Evolutionary conservation across 1,140 invertebrate genomes (phyloP), one percentile per base, ranked within the genome.

Genomic region (Kradibia gibbosae): DNA sequence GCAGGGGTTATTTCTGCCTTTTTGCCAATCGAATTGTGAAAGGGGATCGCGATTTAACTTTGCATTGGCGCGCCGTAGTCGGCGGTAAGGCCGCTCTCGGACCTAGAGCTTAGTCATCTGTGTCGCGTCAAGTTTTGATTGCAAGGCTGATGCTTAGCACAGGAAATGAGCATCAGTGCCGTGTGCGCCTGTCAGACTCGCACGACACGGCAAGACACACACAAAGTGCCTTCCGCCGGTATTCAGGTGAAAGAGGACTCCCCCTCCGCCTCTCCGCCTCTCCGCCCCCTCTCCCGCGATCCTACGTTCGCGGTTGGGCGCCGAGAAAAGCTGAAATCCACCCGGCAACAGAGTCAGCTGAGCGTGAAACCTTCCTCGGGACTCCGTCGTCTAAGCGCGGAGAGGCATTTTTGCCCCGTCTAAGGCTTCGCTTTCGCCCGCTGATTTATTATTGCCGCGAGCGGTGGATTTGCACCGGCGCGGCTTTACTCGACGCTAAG

Each of bases 141-240:
- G 50, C 50, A 34, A 34, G n/a, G 57, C 57, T 62, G 25, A 34
- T 22, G 42, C 48, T 71, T 71, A 48, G 67, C 39, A 48, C 67
- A 25, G 67, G 67, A 71, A 71, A 39, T 17, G 67, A 28, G 36
- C 31, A n/a, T 13, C 10, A 39, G 62, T 11, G n/a, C 20, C 22
- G 39, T 22, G 17, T 5, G 42, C 67, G 22, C 3, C 28, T 31
- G 31, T 39, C 20, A 42, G 7, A 25, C 42, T n/a, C 70, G 8
- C 70, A 22, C 70, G 70, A 48, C 70, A 72, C n/a, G n/a, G n/a
- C n/a, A n/a, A n/a, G n/a, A n/a, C n/a, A n/a, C n/a, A n/a, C 71
- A 55, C 20, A 55, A 73, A 73, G 48, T 20, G 45, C 25, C 71
- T 73, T 53, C 71, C 71, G 34, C 71, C 71, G 70, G 70, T 48